Base-by-base conservation (phyloP, 1,140 invertebrate genomes). In the Ceratosolen fusciceps region DNA sequence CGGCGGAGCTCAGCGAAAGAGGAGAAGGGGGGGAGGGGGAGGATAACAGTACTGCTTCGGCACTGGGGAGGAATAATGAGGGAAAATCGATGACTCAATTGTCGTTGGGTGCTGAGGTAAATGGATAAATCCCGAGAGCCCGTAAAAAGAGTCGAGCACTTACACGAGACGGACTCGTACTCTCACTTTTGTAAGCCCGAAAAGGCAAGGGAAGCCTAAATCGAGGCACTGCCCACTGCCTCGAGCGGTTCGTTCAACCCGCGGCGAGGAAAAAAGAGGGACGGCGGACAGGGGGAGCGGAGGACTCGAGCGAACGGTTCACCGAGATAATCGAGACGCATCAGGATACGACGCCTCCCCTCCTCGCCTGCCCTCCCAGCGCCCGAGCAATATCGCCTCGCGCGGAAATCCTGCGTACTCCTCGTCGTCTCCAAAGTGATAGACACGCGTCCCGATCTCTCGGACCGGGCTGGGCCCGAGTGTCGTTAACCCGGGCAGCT, bases 351-450 rank as follows among this genome's bases (percentile, higher is more conserved):
- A 39, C 2, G 71, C 14, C 29, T n/a, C 21, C n/a, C n/a, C n/a
- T n/a, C n/a, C n/a, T n/a, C n/a, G n/a, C n/a, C n/a, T n/a, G n/a
- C n/a, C n/a, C n/a, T n/a, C n/a, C n/a, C n/a, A n/a, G n/a, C n/a
- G 49, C 19, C 31, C 31, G 9, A 26, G 67, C 26, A 47, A 29
- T 79, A 79, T 79, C 71, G 47, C 34, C 39, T 71, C 52, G 26
- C 43, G n/a, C 71, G 77, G 71, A 79, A 74, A 79, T 79, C 71
- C 77, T 79, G 77, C 39, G 54, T 70, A n/a, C n/a, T n/a, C 74
- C 8, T 10, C 39, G 54, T 58, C 29, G 54, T 58, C 62, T 37
- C 54, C 29, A 19, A 70, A 71, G 34, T 24, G 67, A 16, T 65
- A 77, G 37, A 58, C 65, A 19, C 26, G 43, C 37, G 74, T 39